Percentiles rank a stretch among this genome's conserved stretches.
Conservation (phyloP, 2,113 vertebrate species). For the Galeopterus variegatus region DNA sequence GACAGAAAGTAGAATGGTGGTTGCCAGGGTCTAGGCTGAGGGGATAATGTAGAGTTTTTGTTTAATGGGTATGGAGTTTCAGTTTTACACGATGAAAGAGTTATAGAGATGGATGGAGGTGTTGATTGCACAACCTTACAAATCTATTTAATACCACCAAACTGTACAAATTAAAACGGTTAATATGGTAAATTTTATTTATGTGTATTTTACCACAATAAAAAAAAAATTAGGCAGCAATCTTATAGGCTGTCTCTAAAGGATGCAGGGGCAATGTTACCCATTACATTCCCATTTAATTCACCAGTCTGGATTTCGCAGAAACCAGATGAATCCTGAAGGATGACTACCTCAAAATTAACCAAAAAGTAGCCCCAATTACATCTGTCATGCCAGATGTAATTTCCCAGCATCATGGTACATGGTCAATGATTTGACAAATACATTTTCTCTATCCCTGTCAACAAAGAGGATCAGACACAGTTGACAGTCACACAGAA, state of each 20-base stretch:
- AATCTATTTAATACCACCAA: neutral
- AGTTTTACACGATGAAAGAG: neutral
- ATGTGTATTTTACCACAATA: neutral
- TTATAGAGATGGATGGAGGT: neutral
- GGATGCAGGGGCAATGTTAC: neutral
- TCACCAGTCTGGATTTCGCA: slow-evolving; percentile 20
- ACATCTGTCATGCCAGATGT: neutral
- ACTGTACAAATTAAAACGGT: neutral
- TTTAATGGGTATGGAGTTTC: neutral
- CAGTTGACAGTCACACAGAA: neutral
- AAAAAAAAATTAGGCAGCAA: neutral
- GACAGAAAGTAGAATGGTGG: neutral
- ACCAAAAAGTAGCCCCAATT: neutral
- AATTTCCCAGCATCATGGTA: neutral
- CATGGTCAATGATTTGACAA: neutral
- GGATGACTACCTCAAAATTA: neutral
- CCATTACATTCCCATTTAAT: neutral
- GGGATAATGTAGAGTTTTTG: too few species aligned
- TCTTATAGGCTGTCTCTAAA: neutral
- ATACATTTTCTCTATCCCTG: neutral
- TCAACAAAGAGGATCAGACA: neutral
- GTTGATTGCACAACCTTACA: neutral
- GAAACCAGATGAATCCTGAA: slow-evolving; percentile 23
- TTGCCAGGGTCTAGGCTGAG: neutral
- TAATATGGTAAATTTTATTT: neutral